Evolutionary conservation across 1,140 invertebrate species (phyloP).

Genomic region (Drosophila yakuba): DNA sequence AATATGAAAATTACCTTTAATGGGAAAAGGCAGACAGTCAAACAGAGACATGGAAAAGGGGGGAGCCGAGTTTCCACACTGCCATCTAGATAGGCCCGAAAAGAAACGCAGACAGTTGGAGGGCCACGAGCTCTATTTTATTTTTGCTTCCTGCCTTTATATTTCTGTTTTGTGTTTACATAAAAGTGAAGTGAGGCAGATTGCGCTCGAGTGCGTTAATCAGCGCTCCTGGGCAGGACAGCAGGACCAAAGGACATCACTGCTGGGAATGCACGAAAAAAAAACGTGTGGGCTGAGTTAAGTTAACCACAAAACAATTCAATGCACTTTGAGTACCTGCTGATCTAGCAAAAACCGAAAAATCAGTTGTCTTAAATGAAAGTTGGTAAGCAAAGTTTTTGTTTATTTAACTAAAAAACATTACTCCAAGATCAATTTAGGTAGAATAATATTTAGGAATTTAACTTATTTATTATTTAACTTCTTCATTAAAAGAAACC

Average conservation of each 20-base stretch:
- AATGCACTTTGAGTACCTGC: no score
- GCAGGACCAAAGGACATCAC: slow-evolving; percentile 4
- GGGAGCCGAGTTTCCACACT: slow-evolving; percentile 22
- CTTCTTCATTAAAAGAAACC: no score
- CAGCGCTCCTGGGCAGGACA: slow-evolving; percentile 68
- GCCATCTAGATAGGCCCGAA: slow-evolving; percentile 34
- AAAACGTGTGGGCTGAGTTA: background rate
- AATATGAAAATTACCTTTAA: slow-evolving; percentile 82
- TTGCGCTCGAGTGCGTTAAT: slow-evolving; percentile 82
- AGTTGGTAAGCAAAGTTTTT: no score
- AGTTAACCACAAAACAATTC: background rate
- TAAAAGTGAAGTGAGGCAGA: slow-evolving; percentile 81
- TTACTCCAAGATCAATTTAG: no score
- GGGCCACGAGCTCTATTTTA: slow-evolving; percentile 68
- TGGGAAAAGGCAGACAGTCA: slow-evolving; percentile 62
- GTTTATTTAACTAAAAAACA: no score
- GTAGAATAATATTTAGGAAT: no score
- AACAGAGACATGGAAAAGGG: slow-evolving; percentile 5
- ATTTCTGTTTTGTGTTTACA: slow-evolving; percentile 83
- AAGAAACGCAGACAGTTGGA: slow-evolving; percentile 36
- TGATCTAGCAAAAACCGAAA: no score
- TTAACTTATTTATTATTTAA: no score
- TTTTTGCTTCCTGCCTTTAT: slow-evolving; percentile 73
- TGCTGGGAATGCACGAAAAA: slow-evolving; percentile 19
- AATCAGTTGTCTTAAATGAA: no score